Percentiles rank a stretch among this genome's conserved stretches.
These are phyloP conservation scores for Botia kubotai DNA, from an alignment of 2,797 vertebrate species.

Conservation along the genomic window DNA sequence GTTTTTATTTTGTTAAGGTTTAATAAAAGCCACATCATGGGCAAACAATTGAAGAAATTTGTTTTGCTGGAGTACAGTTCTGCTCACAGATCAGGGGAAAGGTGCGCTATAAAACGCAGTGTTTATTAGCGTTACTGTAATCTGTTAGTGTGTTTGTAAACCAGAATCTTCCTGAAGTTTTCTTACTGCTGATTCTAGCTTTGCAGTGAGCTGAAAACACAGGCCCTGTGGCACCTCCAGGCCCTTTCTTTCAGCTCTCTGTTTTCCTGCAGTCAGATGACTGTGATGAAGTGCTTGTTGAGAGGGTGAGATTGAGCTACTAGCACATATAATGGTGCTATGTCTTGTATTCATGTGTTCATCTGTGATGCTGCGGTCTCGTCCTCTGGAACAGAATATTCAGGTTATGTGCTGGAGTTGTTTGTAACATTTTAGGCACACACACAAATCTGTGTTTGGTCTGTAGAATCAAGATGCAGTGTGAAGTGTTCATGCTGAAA, in stretches of 20 bases:
- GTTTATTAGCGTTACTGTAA: not conserved
- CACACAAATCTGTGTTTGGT: no score
- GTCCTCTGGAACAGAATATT: not conserved
- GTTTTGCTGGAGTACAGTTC: constrained; percentile 9
- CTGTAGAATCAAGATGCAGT: no score
- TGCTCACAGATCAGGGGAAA: not conserved
- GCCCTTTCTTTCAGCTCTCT: constrained; percentile 77
- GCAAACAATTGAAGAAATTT: constrained; percentile 13
- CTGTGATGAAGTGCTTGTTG: constrained; percentile 81
- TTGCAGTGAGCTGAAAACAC: constrained; percentile 66
- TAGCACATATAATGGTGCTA: constrained; percentile 59
- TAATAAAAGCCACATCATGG: constrained; percentile 6
- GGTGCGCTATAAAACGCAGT: not conserved
- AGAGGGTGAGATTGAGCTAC: constrained; percentile 78
- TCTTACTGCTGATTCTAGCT: constrained; percentile 43
- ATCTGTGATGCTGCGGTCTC: constrained; percentile 16
- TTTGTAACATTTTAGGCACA: no score
- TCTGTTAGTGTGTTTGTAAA: not conserved
- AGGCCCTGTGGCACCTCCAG: constrained; percentile 71
- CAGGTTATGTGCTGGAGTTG: not conserved
- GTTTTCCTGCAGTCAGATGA: constrained; percentile 82
- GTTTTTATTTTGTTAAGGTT: constrained; percentile 61
- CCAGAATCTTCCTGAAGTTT: not conserved
- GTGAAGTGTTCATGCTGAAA: no score
- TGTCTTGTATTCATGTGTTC: constrained; percentile 6